A percentile compares a stretch with the other conserved stretches of the same genome.
Evolutionary conservation across 2,888 invertebrate species (phyloP).

Genomic region (Ectemnius continuus): DNA sequence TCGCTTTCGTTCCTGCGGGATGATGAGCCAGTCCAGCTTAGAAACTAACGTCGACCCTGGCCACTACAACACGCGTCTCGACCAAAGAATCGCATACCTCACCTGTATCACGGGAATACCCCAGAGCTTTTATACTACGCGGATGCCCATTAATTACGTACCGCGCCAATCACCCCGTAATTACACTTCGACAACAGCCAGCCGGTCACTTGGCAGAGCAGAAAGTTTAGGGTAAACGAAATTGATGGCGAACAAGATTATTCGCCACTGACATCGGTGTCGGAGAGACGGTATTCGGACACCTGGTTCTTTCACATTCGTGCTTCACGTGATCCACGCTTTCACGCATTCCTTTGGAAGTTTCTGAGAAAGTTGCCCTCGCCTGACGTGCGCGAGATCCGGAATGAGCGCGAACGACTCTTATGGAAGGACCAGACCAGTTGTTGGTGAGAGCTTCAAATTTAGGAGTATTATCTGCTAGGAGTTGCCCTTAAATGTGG

Average conservation of each 20-base stretch:
- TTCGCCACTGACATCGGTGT: constrained; percentile 35
- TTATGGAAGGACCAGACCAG: constrained; percentile 23
- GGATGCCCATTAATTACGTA: constrained; percentile 39
- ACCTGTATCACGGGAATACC: constrained; percentile 37
- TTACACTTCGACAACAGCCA: constrained; percentile 21
- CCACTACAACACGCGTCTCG: constrained; percentile 48
- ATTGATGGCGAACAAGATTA: constrained; percentile 5
- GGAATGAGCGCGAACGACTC: constrained; percentile 43
- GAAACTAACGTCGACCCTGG: constrained; percentile 50
- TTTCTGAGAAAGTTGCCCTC: constrained; percentile 19
- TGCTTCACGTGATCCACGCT: constrained; percentile 38
- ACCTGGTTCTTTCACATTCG: constrained; percentile 35
- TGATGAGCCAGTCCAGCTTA: too few species aligned
- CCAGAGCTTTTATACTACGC: constrained; percentile 53
- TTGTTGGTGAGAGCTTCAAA: too few species aligned
- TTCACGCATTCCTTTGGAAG: constrained; percentile 36
- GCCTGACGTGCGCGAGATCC: constrained; percentile 32
- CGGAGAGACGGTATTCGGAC: constrained; percentile 47
- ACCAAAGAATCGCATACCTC: constrained; percentile 47
- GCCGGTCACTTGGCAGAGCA: neutral
- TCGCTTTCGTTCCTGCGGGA: neutral
- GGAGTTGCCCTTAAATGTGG: too few species aligned
- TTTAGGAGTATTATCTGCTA: too few species aligned
- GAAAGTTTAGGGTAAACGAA: neutral
- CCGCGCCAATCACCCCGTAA: constrained; percentile 32